These are phyloP conservation scores for Epinephelus awoara DNA, from an alignment of 2,797 vertebrate genomes.

Conservation along the genomic window DNA sequence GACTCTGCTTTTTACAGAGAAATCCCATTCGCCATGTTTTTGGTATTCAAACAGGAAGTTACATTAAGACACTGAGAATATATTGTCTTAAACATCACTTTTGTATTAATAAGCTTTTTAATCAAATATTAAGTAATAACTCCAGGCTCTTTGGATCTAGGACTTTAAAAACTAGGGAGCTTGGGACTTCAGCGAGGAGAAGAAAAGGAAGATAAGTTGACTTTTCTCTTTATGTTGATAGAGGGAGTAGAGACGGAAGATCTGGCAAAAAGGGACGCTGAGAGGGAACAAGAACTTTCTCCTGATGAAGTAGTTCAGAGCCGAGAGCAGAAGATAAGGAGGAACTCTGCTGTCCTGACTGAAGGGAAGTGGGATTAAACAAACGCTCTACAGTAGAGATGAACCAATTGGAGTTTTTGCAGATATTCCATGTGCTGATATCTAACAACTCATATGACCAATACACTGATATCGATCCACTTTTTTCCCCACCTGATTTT, in stretches of 20 bases:
- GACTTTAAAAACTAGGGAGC: neutral
- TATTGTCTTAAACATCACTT: constrained; percentile 1
- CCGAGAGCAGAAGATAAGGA: neutral
- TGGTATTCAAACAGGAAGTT: neutral
- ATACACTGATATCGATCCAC: too few relatives aligned
- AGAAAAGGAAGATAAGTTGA: neutral
- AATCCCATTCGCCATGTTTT: neutral
- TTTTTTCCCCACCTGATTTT: too few relatives aligned
- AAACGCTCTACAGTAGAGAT: neutral
- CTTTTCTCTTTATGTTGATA: neutral
- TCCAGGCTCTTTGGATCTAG: neutral
- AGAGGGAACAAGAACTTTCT: neutral
- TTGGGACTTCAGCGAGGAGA: neutral
- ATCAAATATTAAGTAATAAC: neutral
- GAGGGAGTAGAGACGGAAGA: neutral
- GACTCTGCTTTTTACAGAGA: neutral
- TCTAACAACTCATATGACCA: too few relatives aligned
- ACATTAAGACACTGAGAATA: neutral
- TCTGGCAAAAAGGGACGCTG: neutral
- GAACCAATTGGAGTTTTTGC: too few relatives aligned
- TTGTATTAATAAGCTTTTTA: neutral
- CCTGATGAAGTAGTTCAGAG: neutral
- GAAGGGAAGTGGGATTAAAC: neutral
- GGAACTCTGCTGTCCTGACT: neutral
- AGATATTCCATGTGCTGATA: too few relatives aligned